phyloP scores from a whole-genome alignment of 2,888 invertebrate genomes.

The Sturmia bella region DNA sequence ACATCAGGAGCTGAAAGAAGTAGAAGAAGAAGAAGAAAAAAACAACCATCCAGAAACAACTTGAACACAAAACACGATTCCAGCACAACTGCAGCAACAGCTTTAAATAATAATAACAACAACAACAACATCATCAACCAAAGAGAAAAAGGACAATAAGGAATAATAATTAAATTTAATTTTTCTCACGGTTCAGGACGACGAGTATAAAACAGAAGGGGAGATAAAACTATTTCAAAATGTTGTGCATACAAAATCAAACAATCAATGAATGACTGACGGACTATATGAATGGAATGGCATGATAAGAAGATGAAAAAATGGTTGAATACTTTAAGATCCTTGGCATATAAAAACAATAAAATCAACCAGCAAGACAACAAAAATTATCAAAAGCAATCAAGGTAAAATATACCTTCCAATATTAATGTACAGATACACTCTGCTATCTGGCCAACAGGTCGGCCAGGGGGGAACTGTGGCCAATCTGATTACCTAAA shows the following conservation, averaged over 20 bases:
- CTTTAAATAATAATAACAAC: slow-evolving; percentile 20
- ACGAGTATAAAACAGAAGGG: slow-evolving; percentile 26
- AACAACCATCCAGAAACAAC: neutral
- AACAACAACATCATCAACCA: no score
- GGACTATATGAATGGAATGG: slow-evolving; percentile 27
- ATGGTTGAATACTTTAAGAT: slow-evolving; percentile 46
- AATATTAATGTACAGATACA: slow-evolving; percentile 15
- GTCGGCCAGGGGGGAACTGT: slow-evolving; percentile 32
- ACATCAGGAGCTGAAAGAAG: slow-evolving; percentile 11
- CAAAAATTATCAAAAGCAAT: slow-evolving; percentile 27
- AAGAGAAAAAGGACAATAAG: slow-evolving; percentile 59
- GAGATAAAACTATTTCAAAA: slow-evolving; percentile 22
- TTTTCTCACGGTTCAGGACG: slow-evolving; percentile 66
- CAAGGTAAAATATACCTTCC: slow-evolving; percentile 41
- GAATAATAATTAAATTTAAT: slow-evolving; percentile 64
- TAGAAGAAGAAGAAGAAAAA: slow-evolving; percentile 2
- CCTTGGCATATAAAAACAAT: slow-evolving; percentile 60
- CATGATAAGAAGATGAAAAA: neutral
- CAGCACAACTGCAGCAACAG: slow-evolving; percentile 38
- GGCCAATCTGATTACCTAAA: slow-evolving; percentile 66
- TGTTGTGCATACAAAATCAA: slow-evolving; percentile 35
- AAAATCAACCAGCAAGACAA: slow-evolving; percentile 32
- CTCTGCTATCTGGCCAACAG: slow-evolving; percentile 26
- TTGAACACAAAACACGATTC: slow-evolving; percentile 19
- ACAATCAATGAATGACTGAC: slow-evolving; percentile 63